Evolutionary conservation across 2,113 vertebrate genomes (phyloP), one percentile per base, ranked within the genome.

Genomic region (Limnothrissa miodon): DNA sequence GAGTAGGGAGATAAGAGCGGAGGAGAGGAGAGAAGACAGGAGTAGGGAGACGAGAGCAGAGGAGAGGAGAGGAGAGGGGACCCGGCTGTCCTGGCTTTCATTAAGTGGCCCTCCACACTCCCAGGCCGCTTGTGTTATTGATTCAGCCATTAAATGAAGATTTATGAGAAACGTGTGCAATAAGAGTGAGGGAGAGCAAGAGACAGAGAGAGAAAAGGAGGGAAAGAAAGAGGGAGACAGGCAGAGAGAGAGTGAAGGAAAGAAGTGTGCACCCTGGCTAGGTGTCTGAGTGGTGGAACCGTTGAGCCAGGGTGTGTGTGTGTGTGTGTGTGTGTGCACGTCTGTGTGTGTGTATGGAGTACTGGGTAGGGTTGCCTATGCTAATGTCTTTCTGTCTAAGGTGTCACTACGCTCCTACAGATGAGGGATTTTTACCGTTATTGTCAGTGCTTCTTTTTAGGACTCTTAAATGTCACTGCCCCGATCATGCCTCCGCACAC

Each of bases 141-240:
- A 70, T 70, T 70, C 62, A 70, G 62, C 62, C 62, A 70, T 36
- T 36, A 86, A 79, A 80, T 59, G 81, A 74, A 78, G 82, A 85
- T 78, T 83, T 83, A n/a, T 42, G 80, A 83, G 82, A 44, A 78
- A 25, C 78, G 39, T 46, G 81, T 70, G 21, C 51, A 39, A 15
- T 39, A 79, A 33, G 62, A 80, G 25, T 23, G 84, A 45, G 46
- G 19, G 81, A 85, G 81, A 84, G 81, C 78, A 74, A 5, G 53
- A 78, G 80, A 23, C 7, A 48, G 48, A 48, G 39, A 23, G 79
- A 86, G 80, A 87, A 84, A 86, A 83, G 85, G 86, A 85, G 84
- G 80, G 81, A 84, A 62, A 62, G 82, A 85, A 78, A 85, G 23
- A 81, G 80, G 21, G 15, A 11, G 33, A 48, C 66, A 21, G 81